A percentile compares a stretch with the other conserved stretches of the same genome.
These are phyloP conservation scores for Nymphalis io DNA, from an alignment of 1,140 invertebrate genomes.

Conservation along the genomic window DNA sequence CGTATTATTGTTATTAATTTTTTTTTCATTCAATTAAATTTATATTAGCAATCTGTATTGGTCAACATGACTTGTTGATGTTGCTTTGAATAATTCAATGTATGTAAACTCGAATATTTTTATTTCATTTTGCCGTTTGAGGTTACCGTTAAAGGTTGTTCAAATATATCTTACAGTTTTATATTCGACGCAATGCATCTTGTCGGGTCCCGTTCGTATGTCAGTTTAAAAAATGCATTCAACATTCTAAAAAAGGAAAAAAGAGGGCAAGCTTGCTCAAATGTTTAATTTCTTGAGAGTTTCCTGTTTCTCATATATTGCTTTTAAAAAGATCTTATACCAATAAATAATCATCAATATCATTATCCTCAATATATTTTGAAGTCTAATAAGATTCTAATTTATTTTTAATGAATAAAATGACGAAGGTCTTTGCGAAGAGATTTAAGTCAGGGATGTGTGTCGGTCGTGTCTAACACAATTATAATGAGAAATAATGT, in stretches of 20 bases:
- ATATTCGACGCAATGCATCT: conserved; percentile 33
- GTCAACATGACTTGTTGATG: conserved; percentile 13
- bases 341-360: background rate
- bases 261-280: background rate
- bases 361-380: background rate
- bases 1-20: too few relatives aligned
- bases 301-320: background rate
- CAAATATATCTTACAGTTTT: conserved; percentile 38
- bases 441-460: too few relatives aligned
- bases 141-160: conserved; percentile 41
- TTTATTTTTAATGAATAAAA: background rate
- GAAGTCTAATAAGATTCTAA: background rate
- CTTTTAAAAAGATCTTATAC: background rate
- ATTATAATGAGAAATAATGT: too few relatives aligned
- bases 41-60: conserved; percentile 32
- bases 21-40: background rate
- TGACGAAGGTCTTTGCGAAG: too few relatives aligned
- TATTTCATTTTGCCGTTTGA: conserved; percentile 35
- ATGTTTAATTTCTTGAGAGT: background rate
- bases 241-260: background rate
- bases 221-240: background rate
- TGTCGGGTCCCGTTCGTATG: conserved; percentile 37
- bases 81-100: conserved; percentile 51
- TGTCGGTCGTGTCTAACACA: too few relatives aligned
- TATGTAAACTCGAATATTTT: conserved; percentile 27